Evolutionary conservation across 2,888 invertebrate genomes (phyloP).

Genomic region (Deilephila porcellus): DNA sequence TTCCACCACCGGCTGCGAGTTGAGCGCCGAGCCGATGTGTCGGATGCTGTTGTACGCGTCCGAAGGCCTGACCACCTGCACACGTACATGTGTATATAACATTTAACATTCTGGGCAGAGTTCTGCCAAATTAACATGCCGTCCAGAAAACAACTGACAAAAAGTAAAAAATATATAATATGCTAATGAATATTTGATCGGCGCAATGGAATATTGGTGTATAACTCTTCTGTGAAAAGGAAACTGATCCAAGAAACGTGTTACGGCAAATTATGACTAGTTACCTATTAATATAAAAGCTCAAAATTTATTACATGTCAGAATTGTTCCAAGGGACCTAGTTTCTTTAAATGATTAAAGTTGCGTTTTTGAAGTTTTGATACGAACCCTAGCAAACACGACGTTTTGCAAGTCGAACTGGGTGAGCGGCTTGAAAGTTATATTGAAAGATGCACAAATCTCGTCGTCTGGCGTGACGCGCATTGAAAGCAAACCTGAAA

Average conservation of each 20-base stretch:
- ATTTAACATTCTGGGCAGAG: too few species aligned
- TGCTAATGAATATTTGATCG: not conserved
- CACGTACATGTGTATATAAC: too few species aligned
- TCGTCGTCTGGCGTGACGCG: constrained; percentile 68
- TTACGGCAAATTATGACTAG: too few species aligned
- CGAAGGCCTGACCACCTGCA: constrained; percentile 65
- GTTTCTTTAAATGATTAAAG: too few species aligned
- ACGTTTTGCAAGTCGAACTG: constrained; percentile 79
- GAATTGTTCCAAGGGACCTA: too few species aligned
- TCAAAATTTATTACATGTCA: too few species aligned
- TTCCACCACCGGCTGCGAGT: constrained; percentile 56
- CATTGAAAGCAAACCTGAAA: constrained; percentile 82
- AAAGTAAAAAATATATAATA: not conserved
- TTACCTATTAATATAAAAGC: too few species aligned
- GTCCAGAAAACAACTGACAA: too few species aligned
- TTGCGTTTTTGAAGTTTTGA: too few species aligned
- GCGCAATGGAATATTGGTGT: not conserved
- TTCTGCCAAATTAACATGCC: too few species aligned
- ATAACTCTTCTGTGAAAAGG: too few species aligned
- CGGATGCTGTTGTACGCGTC: constrained; percentile 53
- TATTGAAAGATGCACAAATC: constrained; percentile 83
- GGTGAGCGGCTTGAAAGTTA: constrained; percentile 77
- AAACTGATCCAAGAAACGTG: too few species aligned
- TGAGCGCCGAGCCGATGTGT: constrained; percentile 57
- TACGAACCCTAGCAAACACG: constrained; percentile 81